phyloP scores from a whole-genome alignment of 2,888 invertebrate genomes.

The Leptinotarsa juncta region DNA sequence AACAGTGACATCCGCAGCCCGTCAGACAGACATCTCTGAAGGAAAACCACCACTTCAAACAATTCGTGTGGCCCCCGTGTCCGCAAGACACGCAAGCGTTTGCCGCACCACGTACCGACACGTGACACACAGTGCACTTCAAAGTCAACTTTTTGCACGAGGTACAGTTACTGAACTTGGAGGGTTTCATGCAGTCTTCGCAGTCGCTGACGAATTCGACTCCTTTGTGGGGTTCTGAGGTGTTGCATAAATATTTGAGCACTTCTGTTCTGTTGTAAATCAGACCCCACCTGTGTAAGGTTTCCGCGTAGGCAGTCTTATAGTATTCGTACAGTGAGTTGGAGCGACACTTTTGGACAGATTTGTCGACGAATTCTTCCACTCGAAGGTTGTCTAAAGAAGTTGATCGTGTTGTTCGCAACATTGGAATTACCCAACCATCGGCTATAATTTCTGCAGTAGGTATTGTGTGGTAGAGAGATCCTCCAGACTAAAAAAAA shows the following conservation, averaged over 20 bases:
- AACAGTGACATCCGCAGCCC: conserved; percentile 92
- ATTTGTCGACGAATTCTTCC: conserved; percentile 59
- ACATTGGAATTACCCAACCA: conserved; percentile 77
- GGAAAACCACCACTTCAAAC: conserved; percentile 86
- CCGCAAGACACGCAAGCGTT: conserved; percentile 91
- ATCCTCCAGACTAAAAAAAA: conserved; percentile 75
- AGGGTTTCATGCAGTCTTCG: conserved; percentile 74
- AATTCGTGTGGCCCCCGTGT: conserved; percentile 91
- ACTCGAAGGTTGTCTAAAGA: conserved; percentile 79
- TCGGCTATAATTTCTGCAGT: conserved; percentile 81
- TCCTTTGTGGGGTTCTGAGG: conserved; percentile 66
- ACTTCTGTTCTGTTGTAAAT: conserved; percentile 69
- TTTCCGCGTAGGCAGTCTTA: conserved; percentile 89
- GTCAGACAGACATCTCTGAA: conserved; percentile 85
- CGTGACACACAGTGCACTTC: conserved; percentile 86
- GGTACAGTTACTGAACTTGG: conserved; percentile 77
- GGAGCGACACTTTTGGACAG: conserved; percentile 53
- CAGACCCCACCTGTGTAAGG: conserved; percentile 74
- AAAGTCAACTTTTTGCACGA: conserved; percentile 81
- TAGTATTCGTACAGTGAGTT: conserved; percentile 81
- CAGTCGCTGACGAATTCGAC: conserved; percentile 83
- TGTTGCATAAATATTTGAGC: conserved; percentile 71
- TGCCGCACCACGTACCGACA: conserved; percentile 86
- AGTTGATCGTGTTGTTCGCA: conserved; percentile 81
- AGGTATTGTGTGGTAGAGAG: conserved; percentile 91